Evolutionary conservation across 2,888 invertebrate species (phyloP).

Genomic region (Noctuana brunneofusca): DNA sequence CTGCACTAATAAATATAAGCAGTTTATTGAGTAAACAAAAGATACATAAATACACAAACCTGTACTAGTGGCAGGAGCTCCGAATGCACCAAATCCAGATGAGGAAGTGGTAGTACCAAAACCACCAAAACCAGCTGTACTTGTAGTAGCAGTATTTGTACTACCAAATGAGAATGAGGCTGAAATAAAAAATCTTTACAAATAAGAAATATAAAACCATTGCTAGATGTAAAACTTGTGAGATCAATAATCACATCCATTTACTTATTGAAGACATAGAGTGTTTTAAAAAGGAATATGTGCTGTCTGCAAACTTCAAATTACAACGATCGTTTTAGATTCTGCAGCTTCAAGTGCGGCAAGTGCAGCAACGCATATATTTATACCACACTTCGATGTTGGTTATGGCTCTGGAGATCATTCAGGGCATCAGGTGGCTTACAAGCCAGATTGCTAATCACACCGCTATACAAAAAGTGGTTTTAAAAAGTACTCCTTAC

Average conservation of each 20-base stretch:
- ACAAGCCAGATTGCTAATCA: no score
- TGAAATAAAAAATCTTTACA: constrained; percentile 44
- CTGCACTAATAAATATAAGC: no score
- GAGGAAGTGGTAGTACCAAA: constrained; percentile 74
- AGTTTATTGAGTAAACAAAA: neutral
- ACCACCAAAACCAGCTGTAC: constrained; percentile 70
- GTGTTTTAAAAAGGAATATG: no score
- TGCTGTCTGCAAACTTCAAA: no score
- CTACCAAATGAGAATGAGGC: constrained; percentile 79
- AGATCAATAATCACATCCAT: no score
- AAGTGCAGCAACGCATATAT: no score
- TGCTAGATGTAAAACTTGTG: neutral
- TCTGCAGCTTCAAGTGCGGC: no score
- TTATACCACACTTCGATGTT: no score
- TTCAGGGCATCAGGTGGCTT: no score
- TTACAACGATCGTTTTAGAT: no score
- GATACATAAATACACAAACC: constrained; percentile 44
- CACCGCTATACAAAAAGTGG: neutral
- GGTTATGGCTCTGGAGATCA: no score
- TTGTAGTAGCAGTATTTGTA: constrained; percentile 76
- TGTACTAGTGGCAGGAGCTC: constrained; percentile 63
- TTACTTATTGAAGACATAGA: neutral
- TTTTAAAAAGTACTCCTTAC: constrained; percentile 63
- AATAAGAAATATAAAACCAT: neutral
- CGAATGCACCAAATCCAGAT: constrained; percentile 73